These are phyloP conservation scores for Hofmannophila pseudospretella DNA, from an alignment of 2,888 invertebrate genomes.

Conservation along the genomic window DNA sequence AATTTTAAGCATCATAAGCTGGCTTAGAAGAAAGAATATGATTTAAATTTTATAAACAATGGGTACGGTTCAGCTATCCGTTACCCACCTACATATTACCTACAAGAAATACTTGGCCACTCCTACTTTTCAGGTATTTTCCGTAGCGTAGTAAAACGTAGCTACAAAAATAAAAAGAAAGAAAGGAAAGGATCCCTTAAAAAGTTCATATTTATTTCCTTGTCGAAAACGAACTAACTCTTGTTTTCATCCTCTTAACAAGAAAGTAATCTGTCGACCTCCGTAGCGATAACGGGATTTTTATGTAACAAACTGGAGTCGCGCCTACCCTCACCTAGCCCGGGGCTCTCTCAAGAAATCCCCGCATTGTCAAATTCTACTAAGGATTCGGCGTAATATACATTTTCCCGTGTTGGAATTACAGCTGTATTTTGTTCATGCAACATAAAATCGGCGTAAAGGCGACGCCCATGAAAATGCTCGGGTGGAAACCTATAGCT, in stretches of 20 bases:
- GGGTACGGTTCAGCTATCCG: no score
- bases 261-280: slow-evolving; percentile 76
- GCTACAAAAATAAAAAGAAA: slow-evolving; percentile 30
- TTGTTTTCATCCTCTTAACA: slow-evolving; percentile 75
- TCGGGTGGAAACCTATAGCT: slow-evolving; percentile 52
- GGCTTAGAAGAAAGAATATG: no score
- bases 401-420: slow-evolving; percentile 71
- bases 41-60: no score
- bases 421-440: slow-evolving; percentile 68
- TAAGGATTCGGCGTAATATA: slow-evolving; percentile 71
- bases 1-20: no score
- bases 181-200: slow-evolving; percentile 49
- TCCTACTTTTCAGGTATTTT: not conserved
- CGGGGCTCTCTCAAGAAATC: slow-evolving; percentile 65
- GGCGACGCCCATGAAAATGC: slow-evolving; percentile 59
- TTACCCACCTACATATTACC: no score
- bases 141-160: slow-evolving; percentile 30
- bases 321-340: slow-evolving; percentile 76
- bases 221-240: slow-evolving; percentile 66
- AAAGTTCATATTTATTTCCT: slow-evolving; percentile 64
- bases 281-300: slow-evolving; percentile 74
- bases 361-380: slow-evolving; percentile 67
- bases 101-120: not conserved
- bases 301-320: slow-evolving; percentile 74
- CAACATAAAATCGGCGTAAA: slow-evolving; percentile 73